A percentile compares a stretch with the other conserved stretches of the same genome.
phyloP scores from a whole-genome alignment of 2,888 invertebrate species.

The Ochropleura plecta region DNA sequence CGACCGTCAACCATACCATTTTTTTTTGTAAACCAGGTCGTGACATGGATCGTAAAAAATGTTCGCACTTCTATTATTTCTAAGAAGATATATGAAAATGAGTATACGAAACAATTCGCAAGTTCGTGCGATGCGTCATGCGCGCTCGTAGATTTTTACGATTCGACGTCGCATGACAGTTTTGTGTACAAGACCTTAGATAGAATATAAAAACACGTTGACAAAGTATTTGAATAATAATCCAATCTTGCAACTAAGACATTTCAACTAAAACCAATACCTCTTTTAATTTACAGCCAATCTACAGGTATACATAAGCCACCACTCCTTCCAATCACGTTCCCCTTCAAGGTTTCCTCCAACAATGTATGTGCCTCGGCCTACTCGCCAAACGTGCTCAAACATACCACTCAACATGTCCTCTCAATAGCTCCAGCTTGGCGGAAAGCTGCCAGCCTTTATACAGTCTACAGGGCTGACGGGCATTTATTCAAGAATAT shows the following conservation, averaged over 20 bases:
- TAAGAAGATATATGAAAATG: too few relatives aligned
- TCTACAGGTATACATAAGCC: constrained; percentile 12
- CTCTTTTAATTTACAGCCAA: background rate
- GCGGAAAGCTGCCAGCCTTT: constrained; percentile 27
- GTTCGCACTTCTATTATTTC: too few relatives aligned
- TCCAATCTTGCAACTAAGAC: background rate
- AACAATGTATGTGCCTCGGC: constrained; percentile 8
- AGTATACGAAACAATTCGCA: too few relatives aligned
- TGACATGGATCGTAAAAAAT: too few relatives aligned
- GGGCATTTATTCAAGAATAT: background rate
- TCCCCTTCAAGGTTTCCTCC: constrained; percentile 10
- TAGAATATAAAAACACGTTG: background rate
- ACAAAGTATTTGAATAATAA: background rate
- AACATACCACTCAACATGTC: constrained; percentile 48
- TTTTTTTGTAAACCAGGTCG: too few relatives aligned
- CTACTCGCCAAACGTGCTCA: constrained; percentile 60
- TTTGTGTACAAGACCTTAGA: too few relatives aligned
- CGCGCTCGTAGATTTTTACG: too few relatives aligned
- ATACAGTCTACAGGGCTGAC: constrained; percentile 29
- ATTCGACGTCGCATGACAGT: too few relatives aligned
- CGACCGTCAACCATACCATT: too few relatives aligned
- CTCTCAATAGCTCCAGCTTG: constrained; percentile 39
- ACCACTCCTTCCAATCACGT: background rate
- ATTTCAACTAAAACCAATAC: background rate
- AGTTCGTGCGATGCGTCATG: too few relatives aligned